Conservation (phyloP, 2,888 invertebrate genomes). For the Tetropium fuscum region DNA sequence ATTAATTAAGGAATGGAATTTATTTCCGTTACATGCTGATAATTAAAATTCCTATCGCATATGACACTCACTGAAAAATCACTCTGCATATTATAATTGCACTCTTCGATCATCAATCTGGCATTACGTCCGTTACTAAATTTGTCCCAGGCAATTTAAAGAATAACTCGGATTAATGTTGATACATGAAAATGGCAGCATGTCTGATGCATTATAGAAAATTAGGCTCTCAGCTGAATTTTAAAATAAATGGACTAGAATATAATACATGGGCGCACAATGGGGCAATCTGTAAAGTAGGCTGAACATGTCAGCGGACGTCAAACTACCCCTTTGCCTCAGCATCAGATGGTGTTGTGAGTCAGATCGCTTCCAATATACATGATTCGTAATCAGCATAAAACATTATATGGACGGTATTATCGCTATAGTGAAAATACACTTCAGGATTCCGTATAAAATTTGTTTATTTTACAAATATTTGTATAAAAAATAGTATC, state of each 20-base stretch:
- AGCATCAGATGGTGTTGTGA: no score
- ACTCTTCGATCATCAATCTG: background rate
- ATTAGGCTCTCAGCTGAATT: constrained; percentile 37
- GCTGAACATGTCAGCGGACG: constrained; percentile 37
- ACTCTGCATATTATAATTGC: constrained; percentile 5
- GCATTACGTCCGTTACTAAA: constrained; percentile 1
- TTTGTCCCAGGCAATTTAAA: background rate
- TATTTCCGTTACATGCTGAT: no score
- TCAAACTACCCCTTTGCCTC: constrained; percentile 39
- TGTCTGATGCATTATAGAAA: constrained; percentile 26
- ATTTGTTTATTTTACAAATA: no score
- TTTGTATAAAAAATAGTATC: no score
- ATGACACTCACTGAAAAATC: no score
- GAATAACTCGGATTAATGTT: constrained; percentile 18
- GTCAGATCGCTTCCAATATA: no score
- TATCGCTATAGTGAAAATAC: no score
- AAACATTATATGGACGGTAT: no score
- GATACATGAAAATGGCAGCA: constrained; percentile 12
- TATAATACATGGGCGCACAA: constrained; percentile 34
- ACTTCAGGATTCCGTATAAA: no score
- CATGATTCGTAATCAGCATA: no score
- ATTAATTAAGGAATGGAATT: no score
- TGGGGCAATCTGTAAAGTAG: constrained; percentile 40
- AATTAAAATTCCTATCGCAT: no score
- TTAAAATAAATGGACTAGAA: constrained; percentile 38